These are phyloP conservation scores for Ataeniobius toweri DNA, from an alignment of 2,797 vertebrate species.

Conservation along the genomic window DNA sequence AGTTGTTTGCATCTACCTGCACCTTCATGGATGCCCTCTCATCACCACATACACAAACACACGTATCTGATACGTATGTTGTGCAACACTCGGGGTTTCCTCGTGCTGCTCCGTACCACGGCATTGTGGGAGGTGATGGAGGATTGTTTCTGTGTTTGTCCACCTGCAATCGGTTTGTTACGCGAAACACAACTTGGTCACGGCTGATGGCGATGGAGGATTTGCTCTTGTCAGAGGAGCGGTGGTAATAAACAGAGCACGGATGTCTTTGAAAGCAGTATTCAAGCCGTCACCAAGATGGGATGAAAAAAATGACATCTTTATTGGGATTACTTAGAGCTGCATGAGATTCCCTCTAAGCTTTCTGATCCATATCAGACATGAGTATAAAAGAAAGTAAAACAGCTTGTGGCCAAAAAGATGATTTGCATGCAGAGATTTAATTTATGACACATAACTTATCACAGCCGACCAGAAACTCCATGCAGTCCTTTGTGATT, in stretches of 20 bases:
- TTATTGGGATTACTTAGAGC: neutral
- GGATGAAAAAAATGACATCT: neutral
- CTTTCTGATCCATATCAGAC: no score
- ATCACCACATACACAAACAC: constrained; percentile 17
- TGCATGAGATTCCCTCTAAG: neutral
- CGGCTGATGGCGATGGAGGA: constrained; percentile 32
- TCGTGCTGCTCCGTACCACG: constrained; percentile 13
- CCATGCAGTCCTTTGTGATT: no score
- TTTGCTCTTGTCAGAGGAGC: constrained; percentile 33
- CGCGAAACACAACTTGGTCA: constrained; percentile 49
- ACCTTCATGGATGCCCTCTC: constrained; percentile 23
- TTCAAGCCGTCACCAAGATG: neutral
- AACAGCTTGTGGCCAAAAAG: no score
- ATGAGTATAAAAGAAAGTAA: no score
- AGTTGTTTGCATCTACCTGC: constrained; percentile 40
- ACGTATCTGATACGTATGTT: constrained; percentile 20
- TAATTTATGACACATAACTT: no score
- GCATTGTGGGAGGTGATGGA: constrained; percentile 18
- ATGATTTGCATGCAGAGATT: no score
- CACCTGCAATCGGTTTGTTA: constrained; percentile 77
- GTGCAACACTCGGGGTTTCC: constrained; percentile 40
- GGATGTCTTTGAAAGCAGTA: neutral
- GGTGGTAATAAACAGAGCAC: neutral
- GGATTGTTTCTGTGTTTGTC: constrained; percentile 64
- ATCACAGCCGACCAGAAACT: no score